Evolutionary conservation across 2,797 vertebrate species (phyloP), one percentile per base, ranked within the genome.

Genomic region (Perodicticus potto): DNA sequence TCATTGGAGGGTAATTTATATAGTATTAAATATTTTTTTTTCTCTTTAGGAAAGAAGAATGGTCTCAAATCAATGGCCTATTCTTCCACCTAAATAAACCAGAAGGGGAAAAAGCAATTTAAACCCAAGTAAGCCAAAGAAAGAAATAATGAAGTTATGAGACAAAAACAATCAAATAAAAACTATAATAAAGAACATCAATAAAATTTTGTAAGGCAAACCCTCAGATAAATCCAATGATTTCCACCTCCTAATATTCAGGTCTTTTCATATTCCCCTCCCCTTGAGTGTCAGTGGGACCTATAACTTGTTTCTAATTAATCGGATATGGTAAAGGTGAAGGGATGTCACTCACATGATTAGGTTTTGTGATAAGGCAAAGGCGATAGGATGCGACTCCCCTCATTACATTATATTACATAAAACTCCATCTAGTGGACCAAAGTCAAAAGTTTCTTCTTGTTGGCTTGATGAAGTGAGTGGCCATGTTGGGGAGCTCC

Each of bases 231-330:
- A 74, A 13, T 1, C 4, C 32, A 93, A 4, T 29, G 45, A 91
- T 77, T 77, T n/a, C 57, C 3, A 77, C 4, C 3, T 73, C 32
- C 17, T 67, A 72, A 14, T 27, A 5, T 61, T 59, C 23, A n/a
- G 55, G 59, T 9, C 43, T 49, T 67, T 76, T 11, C 45, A 12
- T 89, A 32, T 8, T 78, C 4, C 17, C n/a, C 10, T 89, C 25
- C 9, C 34, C 37, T 73, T 29, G 37, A 70, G 25, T 89, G 5
- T 85, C 61, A 19, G 13, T 76, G 14, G 43, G 17, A n/a, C 5
- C 63, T 59, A 32, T 74, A 40, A 67, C 43, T 84, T 94, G 16
- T 93, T 91, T 94, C 95, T 76, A 91, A 34, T 61, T 59, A 70
- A 13, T 49, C 49, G 74, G 61, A 27, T 67, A 81, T 27, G 5